Conservation (phyloP, 2,113 vertebrate species). For the Cynopterus brachyotis region DNA sequence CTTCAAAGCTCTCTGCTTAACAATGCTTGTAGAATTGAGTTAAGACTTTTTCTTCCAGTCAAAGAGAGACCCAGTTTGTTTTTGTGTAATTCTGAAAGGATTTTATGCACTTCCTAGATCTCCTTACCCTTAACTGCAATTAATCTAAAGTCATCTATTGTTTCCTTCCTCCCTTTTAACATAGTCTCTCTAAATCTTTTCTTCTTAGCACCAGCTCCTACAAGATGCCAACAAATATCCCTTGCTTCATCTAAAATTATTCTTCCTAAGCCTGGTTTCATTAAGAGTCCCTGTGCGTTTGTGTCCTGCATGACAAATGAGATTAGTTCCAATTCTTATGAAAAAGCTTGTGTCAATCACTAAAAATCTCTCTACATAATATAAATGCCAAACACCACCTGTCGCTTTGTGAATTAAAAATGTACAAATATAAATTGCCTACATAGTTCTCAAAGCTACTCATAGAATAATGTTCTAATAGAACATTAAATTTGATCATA, state of each 20-base stretch:
- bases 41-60: neutral
- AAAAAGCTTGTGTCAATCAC: neutral
- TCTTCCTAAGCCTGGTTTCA: constrained; percentile 30
- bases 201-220: neutral
- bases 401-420: neutral
- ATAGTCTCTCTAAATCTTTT: constrained; percentile 45
- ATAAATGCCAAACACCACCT: neutral
- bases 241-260: constrained; percentile 26
- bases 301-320: neutral
- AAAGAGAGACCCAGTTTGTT: neutral
- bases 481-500: neutral
- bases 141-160: neutral
- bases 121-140: neutral
- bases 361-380: neutral
- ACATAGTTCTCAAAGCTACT: neutral
- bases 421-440: neutral
- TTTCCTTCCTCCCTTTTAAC: neutral
- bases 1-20: neutral
- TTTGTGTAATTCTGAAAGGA: neutral
- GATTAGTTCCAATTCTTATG: neutral
- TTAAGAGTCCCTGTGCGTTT: constrained; percentile 30
- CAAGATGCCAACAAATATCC: neutral
- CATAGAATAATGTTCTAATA: neutral
- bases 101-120: neutral
- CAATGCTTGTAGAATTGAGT: neutral